Evolutionary conservation across 2,797 vertebrate genomes (phyloP), one percentile per base, ranked within the genome.

Genomic region (Meda fulgida): DNA sequence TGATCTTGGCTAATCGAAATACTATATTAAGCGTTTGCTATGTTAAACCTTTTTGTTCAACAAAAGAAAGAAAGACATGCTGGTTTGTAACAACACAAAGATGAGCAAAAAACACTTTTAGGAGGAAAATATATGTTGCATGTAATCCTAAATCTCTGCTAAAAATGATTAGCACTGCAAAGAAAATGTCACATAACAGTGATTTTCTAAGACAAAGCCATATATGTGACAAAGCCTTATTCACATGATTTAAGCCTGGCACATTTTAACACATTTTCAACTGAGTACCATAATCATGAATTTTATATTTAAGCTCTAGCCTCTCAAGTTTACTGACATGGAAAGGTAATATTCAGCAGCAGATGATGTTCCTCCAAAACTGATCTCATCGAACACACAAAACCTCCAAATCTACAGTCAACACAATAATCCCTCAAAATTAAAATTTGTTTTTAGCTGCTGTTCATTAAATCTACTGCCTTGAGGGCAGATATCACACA

Each of bases 331-430:
- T 34, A 66, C 19, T 38, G 31, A 51, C n/a, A 40, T 16, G 46
- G 5, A 31, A 55, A 67, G 19, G 19, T 36, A 51, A 77, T 53
- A 67, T 69, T 69, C 60, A 77, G 63, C 72, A 58, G 46, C 73
- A 43, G 70, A 75, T 75, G 29, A 75, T 75, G 55, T 51, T 75
- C 29, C 40, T 65, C 29, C 31, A 51, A 65, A 60, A 43, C 23
- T 38, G n/a, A 78, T 78, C 65, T 34, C 8, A 26, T 78, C 11
- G 60, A 48, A 84, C 34, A 84, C 60, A 79, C 76, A 63, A 81
- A 38, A 36, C 82, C 63, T 78, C 60, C n/a, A 84, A 69, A 48
- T 60, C 40, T 71, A 73, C 14, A 36, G 48, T 46, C 69, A 84
- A 78, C 73, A 67, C 51, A 40, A 78, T 69, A 70, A 84, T 29